Percentiles rank a stretch among this genome's conserved stretches.
phyloP scores from a whole-genome alignment of 2,888 invertebrate genomes.

The Dusona sp. region DNA sequence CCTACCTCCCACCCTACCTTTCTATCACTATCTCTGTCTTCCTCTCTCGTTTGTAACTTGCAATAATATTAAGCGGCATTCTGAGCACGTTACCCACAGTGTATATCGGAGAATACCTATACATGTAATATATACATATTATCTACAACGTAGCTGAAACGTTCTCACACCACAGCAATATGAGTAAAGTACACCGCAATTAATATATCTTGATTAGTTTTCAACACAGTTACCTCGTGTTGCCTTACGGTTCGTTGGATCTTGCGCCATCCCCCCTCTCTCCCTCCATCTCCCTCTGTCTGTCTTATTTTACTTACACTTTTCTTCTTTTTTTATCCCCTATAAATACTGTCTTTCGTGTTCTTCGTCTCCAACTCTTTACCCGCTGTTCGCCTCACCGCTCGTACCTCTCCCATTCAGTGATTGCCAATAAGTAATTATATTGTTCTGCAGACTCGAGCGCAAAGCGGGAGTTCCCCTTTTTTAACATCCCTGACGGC shows the following conservation, averaged over 20 bases:
- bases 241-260: slow-evolving; percentile 66
- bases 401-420: slow-evolving; percentile 73
- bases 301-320: slow-evolving; percentile 45
- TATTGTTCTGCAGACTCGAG: slow-evolving; percentile 71
- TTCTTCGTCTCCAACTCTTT: slow-evolving; percentile 51
- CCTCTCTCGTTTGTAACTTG: slow-evolving; percentile 74
- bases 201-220: slow-evolving; percentile 83
- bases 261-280: slow-evolving; percentile 61
- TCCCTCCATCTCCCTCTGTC: slow-evolving; percentile 1
- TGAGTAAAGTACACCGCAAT: slow-evolving; percentile 81
- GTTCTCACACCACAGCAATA: slow-evolving; percentile 74
- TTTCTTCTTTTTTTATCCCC: slow-evolving; percentile 38
- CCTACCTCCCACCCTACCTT: background rate
- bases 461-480: slow-evolving; percentile 68
- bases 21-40: slow-evolving; percentile 1
- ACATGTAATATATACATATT: background rate
- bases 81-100: slow-evolving; percentile 66
- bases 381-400: slow-evolving; percentile 21
- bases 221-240: slow-evolving; percentile 78
- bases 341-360: slow-evolving; percentile 50
- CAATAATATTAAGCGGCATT: slow-evolving; percentile 77
- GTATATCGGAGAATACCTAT: slow-evolving; percentile 30
- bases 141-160: slow-evolving; percentile 37
- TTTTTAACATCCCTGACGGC: slow-evolving; percentile 72
- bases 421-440: slow-evolving; percentile 78